Conservation (phyloP, 2,888 invertebrate species). For the Synanthedon formicaeformis region DNA sequence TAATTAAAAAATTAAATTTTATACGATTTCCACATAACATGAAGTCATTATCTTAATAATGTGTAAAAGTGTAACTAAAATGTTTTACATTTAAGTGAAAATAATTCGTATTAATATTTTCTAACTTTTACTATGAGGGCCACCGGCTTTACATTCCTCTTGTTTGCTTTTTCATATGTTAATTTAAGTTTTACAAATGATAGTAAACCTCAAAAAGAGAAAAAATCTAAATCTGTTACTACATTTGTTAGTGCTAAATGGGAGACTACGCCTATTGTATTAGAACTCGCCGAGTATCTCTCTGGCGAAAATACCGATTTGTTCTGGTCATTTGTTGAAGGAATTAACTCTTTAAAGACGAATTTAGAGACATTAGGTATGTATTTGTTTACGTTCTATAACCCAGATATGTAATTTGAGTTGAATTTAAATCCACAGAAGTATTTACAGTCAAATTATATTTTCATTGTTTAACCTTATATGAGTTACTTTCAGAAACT, state of each 20-base stretch:
- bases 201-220: conserved; percentile 38
- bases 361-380: conserved; percentile 74
- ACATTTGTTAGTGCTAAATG: conserved; percentile 95
- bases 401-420: not conserved
- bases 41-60: too few species aligned
- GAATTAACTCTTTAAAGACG: conserved; percentile 72
- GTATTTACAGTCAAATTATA: too few species aligned
- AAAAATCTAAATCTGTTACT: conserved; percentile 83
- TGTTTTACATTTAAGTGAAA: not conserved
- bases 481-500: conserved; percentile 65
- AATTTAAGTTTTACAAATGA: conserved; percentile 16
- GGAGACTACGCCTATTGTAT: conserved; percentile 88
- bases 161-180: conserved; percentile 33
- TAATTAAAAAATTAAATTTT: too few species aligned
- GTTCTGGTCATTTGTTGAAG: conserved; percentile 87
- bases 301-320: conserved; percentile 83
- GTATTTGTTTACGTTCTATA: conserved; percentile 6
- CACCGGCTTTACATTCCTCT: conserved; percentile 40
- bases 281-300: conserved; percentile 91
- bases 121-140: conserved; percentile 31
- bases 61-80: not conserved
- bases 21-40: too few species aligned
- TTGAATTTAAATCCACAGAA: not conserved
- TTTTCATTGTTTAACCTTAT: not conserved
- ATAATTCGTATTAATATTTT: not conserved